phyloP scores from a whole-genome alignment of 2,888 invertebrate species.

The Volucella inanis region DNA sequence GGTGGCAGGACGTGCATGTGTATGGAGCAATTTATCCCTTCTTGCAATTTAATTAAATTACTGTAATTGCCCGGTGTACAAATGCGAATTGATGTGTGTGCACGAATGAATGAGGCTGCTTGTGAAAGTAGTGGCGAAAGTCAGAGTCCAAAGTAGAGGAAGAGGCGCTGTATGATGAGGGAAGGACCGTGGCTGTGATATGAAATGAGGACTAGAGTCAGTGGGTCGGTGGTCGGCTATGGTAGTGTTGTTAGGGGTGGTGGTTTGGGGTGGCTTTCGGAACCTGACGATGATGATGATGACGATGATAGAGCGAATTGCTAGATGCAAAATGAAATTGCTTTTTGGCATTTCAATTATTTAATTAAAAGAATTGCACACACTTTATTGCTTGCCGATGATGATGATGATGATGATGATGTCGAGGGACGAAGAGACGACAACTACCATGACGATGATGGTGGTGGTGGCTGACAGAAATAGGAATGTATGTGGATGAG shows the following conservation, averaged over 20 bases:
- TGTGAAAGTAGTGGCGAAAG: slow-evolving; percentile 4
- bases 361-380: slow-evolving; percentile 75
- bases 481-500: slow-evolving; percentile 8
- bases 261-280: slow-evolving; percentile 38
- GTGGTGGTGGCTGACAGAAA: slow-evolving; percentile 6
- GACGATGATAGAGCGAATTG: slow-evolving; percentile 74
- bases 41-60: slow-evolving; percentile 75
- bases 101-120: slow-evolving; percentile 71
- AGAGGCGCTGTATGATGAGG: slow-evolving; percentile 59
- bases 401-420: slow-evolving; percentile 45
- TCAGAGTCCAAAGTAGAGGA: slow-evolving; percentile 22
- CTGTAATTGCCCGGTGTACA: slow-evolving; percentile 75
- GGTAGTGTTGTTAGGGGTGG: background rate
- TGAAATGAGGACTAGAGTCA: background rate
- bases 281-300: slow-evolving; percentile 39
- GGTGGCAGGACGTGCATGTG: slow-evolving; percentile 54
- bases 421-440: slow-evolving; percentile 11
- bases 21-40: slow-evolving; percentile 74
- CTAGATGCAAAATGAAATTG: slow-evolving; percentile 75
- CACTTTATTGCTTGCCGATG: slow-evolving; percentile 71
- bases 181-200: slow-evolving; percentile 19
- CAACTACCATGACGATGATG: slow-evolving; percentile 17
- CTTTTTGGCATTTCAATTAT: slow-evolving; percentile 75
- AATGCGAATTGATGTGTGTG: slow-evolving; percentile 75
- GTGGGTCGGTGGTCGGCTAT: no score